These are phyloP conservation scores for Habroteleia sp. DNA, from an alignment of 2,888 invertebrate species.

Conservation along the genomic window DNA sequence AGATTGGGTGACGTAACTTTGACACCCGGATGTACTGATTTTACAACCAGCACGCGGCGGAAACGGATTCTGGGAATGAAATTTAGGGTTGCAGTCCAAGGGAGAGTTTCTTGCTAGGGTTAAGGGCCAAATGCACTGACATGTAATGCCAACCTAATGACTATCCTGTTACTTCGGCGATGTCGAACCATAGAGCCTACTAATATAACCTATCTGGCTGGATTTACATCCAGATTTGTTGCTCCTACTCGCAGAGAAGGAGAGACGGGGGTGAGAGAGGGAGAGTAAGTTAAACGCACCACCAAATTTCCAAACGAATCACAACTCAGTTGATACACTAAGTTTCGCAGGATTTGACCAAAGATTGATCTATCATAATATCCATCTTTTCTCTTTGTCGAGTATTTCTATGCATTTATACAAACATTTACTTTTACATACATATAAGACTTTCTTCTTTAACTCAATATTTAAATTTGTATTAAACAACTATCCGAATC, in stretches of 20 bases:
- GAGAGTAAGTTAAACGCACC: too few relatives aligned
- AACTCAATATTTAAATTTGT: too few relatives aligned
- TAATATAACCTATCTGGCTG: slow-evolving; percentile 55
- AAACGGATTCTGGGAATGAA: slow-evolving; percentile 79
- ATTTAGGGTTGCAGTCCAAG: slow-evolving; percentile 74
- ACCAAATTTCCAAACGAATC: not conserved
- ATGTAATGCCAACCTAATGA: slow-evolving; percentile 64
- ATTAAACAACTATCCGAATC: too few relatives aligned
- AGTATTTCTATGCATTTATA: too few relatives aligned
- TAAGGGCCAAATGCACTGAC: slow-evolving; percentile 51
- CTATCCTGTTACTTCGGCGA: slow-evolving; percentile 66
- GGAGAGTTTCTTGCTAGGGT: slow-evolving; percentile 50
- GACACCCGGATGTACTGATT: slow-evolving; percentile 81
- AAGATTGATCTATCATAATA: slow-evolving; percentile 10
- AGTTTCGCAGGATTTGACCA: not conserved
- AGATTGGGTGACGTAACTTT: slow-evolving; percentile 78
- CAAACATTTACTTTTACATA: not conserved
- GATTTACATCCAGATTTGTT: slow-evolving; percentile 60
- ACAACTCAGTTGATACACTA: slow-evolving; percentile 2
- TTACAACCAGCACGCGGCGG: slow-evolving; percentile 80
- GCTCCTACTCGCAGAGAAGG: slow-evolving; percentile 17
- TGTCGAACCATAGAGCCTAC: slow-evolving; percentile 44
- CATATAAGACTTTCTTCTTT: too few relatives aligned
- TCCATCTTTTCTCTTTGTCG: too few relatives aligned
- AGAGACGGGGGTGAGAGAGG: too few relatives aligned